Conservation (phyloP, 2,888 invertebrate species). For the Oscheius sp. region DNA sequence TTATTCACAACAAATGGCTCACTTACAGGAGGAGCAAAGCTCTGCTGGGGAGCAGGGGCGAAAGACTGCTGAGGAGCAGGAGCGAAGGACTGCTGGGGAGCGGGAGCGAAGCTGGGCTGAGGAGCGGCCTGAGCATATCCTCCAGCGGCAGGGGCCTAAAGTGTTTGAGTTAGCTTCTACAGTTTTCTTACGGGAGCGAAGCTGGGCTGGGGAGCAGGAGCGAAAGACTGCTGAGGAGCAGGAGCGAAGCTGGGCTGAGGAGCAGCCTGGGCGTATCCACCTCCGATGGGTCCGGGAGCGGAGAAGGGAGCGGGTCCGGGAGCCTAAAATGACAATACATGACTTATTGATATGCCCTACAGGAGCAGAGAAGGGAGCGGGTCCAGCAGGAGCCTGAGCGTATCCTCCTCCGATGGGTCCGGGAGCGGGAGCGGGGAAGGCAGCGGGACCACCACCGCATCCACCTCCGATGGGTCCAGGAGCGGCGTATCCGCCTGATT, state of each 20-base stretch:
- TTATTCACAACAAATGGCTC: no score
- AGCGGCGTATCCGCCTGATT: slow-evolving; percentile 1
- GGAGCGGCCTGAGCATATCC: slow-evolving; percentile 25
- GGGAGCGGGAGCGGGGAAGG: not conserved
- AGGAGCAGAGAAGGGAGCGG: not conserved
- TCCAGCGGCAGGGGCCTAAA: slow-evolving; percentile 9
- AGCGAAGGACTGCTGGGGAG: slow-evolving; percentile 12
- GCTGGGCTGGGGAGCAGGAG: not conserved
- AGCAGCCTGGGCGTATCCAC: slow-evolving; percentile 23
- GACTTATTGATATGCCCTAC: not conserved
- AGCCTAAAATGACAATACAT: not conserved
- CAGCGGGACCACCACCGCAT: not conserved
- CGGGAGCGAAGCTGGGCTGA: slow-evolving; percentile 1
- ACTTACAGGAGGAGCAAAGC: slow-evolving; percentile 10
- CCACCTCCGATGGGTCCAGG: not conserved
- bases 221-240: not conserved
- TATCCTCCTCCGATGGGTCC: not conserved
- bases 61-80: not conserved
- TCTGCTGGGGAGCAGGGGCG: slow-evolving; percentile 3
- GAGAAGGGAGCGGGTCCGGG: not conserved
- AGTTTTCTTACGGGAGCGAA: slow-evolving; percentile 6
- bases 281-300: slow-evolving; percentile 9
- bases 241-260: slow-evolving; percentile 14
- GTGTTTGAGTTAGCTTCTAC: not conserved
- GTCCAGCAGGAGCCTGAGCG: not conserved